phyloP scores from a whole-genome alignment of 2,797 vertebrate species.

The Eospalax fontanierii region DNA sequence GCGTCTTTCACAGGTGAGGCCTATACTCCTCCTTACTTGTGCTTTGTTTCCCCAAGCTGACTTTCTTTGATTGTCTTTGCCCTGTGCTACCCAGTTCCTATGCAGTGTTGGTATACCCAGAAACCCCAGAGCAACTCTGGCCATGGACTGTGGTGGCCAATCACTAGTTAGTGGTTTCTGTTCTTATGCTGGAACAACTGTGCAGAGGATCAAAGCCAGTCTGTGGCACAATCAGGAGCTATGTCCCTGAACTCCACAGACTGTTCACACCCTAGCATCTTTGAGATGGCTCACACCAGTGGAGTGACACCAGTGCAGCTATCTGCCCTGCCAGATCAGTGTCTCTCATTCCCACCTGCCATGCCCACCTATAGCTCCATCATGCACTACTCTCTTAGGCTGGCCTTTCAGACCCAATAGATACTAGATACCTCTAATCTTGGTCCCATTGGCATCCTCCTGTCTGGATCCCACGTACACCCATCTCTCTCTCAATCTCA shows the following conservation, averaged over 20 bases:
- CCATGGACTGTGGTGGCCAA: neutral
- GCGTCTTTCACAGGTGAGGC: constrained; percentile 93
- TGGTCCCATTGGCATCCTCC: neutral
- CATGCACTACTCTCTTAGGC: neutral
- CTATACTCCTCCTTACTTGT: neutral
- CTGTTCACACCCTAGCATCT: neutral
- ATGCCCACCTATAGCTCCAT: neutral
- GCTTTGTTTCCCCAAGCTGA: neutral
- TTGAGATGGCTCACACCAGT: neutral
- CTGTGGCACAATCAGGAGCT: neutral
- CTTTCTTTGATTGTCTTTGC: neutral
- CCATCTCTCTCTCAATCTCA: neutral
- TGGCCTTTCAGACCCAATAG: neutral
- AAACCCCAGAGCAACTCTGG: neutral
- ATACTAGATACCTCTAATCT: neutral
- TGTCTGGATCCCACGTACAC: neutral
- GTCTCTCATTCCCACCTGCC: neutral
- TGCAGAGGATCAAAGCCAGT: neutral
- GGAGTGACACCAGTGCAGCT: neutral
- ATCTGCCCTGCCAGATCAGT: neutral
- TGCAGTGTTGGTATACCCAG: rapidly evolving
- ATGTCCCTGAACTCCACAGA: neutral
- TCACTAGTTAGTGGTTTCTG: neutral
- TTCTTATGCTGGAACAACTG: neutral
- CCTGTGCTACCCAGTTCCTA: neutral